Percentiles rank a stretch among this genome's conserved stretches.
phyloP scores from a whole-genome alignment of 2,113 vertebrate genomes.

The Furnarius figulus region DNA sequence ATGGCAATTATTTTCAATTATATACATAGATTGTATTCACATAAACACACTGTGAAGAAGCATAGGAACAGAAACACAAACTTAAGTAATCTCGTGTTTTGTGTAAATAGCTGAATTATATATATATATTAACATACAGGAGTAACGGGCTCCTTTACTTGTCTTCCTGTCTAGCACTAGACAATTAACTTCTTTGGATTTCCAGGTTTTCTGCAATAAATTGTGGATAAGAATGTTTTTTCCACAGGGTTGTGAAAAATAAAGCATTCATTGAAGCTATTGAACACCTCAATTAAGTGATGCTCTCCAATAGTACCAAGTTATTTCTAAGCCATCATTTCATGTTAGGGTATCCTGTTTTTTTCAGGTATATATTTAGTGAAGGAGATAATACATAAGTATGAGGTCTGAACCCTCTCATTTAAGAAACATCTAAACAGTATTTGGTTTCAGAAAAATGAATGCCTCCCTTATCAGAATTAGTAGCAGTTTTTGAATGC shows the following conservation, averaged over 20 bases:
- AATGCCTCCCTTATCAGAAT: not conserved
- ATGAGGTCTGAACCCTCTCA: not conserved
- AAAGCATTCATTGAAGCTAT: not conserved
- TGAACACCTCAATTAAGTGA: not conserved
- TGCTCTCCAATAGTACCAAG: not conserved
- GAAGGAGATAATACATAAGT: not conserved
- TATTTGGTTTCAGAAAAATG: not conserved
- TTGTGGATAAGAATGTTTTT: not conserved
- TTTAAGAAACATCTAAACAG: not conserved
- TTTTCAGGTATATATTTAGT: not conserved
- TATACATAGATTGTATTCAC: not conserved
- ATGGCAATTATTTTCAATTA: slow-evolving; percentile 24
- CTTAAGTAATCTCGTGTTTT: not conserved
- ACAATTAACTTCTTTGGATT: not conserved
- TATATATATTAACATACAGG: not conserved
- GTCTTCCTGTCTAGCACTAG: not conserved
- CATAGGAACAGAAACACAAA: not conserved
- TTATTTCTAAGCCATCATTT: not conserved
- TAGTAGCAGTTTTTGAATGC: not conserved
- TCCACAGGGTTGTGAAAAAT: not conserved
- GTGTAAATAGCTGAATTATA: not conserved
- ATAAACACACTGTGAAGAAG: not conserved
- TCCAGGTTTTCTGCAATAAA: not conserved
- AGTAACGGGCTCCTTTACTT: not conserved
- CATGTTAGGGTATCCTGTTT: not conserved